Conservation (phyloP, 2,797 vertebrate species). For the Arrhamphus sclerolepis region DNA sequence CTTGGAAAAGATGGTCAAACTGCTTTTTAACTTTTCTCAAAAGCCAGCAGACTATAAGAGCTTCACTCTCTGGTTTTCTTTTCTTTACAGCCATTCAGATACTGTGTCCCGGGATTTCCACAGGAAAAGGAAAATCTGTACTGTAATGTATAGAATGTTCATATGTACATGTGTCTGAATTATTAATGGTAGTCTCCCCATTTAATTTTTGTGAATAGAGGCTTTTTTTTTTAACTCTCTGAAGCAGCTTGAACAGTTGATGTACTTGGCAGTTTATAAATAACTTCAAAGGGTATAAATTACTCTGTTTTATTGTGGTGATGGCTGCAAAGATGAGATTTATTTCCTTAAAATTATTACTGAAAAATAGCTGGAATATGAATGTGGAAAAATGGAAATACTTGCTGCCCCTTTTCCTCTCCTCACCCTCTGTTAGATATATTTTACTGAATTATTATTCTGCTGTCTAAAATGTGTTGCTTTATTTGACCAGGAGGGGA, state of each 20-base stretch:
- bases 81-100: constrained; percentile 54
- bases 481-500: constrained; percentile 54
- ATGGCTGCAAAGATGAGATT: constrained; percentile 73
- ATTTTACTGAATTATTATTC: constrained; percentile 24
- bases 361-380: constrained; percentile 59
- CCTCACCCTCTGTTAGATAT: constrained; percentile 7
- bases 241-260: constrained; percentile 79
- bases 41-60: constrained; percentile 65
- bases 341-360: constrained; percentile 57
- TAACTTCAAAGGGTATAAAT: constrained; percentile 49
- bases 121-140: constrained; percentile 54
- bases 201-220: constrained; percentile 74
- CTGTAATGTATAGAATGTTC: constrained; percentile 79
- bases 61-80: constrained; percentile 59
- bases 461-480: constrained; percentile 34
- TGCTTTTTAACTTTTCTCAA: constrained; percentile 44
- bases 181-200: constrained; percentile 61
- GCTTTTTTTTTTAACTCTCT: constrained; percentile 43
- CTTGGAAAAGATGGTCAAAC: constrained; percentile 46
- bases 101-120: constrained; percentile 59
- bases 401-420: constrained; percentile 21
- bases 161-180: constrained; percentile 81
- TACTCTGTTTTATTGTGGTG: constrained; percentile 79
- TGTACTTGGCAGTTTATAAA: constrained; percentile 65
- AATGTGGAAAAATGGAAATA: constrained; percentile 56